Conservation (phyloP, 2,113 vertebrate species). For the Mus pahari region DNA sequence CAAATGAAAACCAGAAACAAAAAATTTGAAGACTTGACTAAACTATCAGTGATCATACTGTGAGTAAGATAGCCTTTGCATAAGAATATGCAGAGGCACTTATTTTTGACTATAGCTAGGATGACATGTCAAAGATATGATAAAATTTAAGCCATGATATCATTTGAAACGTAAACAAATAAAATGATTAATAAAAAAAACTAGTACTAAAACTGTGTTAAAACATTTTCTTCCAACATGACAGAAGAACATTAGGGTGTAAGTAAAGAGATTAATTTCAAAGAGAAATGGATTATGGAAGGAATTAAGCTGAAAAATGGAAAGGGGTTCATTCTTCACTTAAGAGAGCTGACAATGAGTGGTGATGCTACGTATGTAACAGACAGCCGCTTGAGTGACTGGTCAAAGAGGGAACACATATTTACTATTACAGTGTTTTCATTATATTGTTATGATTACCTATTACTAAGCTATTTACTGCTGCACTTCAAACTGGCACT, state of each 20-base stretch:
- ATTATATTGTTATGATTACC: neutral
- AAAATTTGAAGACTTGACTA: neutral
- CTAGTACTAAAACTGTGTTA: neutral
- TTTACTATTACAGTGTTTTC: neutral
- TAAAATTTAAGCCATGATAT: neutral
- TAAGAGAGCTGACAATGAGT: neutral
- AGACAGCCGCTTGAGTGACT: neutral
- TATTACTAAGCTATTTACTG: neutral
- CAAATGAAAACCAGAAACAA: slow-evolving; percentile 31
- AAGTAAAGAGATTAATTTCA: neutral
- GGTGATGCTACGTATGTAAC: neutral
- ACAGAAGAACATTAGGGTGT: neutral
- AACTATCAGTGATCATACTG: neutral
- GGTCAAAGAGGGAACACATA: neutral
- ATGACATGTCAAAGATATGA: neutral
- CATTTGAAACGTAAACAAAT: too few relatives aligned
- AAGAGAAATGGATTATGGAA: slow-evolving; percentile 20
- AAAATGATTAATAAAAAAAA: too few relatives aligned
- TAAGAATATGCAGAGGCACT: neutral
- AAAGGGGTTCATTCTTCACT: slow-evolving; percentile 7
- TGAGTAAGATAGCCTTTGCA: neutral
- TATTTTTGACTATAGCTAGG: neutral
- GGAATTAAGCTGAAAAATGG: neutral
- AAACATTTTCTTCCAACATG: slow-evolving; percentile 4
- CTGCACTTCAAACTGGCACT: neutral